Evolutionary conservation across 30 jellyfish, hydroid and myxozoan species (phyloP), one percentile per base, ranked within the genome.

Genomic region (Clytia hemisphaerica): DNA sequence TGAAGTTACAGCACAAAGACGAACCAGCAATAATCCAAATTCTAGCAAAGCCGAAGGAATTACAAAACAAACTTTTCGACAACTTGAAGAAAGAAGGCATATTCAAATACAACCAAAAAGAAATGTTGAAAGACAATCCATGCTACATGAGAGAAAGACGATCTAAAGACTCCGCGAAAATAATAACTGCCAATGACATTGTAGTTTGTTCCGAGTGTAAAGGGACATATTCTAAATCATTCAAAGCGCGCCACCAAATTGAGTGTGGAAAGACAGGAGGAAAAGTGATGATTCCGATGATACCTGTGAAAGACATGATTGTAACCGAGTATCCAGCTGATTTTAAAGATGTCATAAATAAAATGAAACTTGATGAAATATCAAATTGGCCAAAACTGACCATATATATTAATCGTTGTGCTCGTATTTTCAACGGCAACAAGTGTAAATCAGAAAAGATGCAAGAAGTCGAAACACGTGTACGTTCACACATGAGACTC

Each of bases 21-120:
- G 78, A 65, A 9, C 78, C 78, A 40, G 75, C 50, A 10, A 31
- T 51, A 14, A 31, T 51, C 30, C 16, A 51, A 24, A 31, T 0
- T 22, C 24, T 51, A 51, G 16, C 66, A 51, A 12, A 14, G 30
- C 66, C 66, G 10, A 22, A 31, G 16, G 31, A 24, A 15, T 22
- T 14, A 24, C 16, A 31, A 51, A 51, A 14, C 10, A 51, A 51
- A 51, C 31, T 31, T 14, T 51, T 51, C 24, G 66, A 51, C 24
- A 22, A 51, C 21, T 12, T 51, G 66, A 51, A 51, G 30, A 51
- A 51, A 24, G 24, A 14, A 22, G 66, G 66, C 10, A 24, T 51
- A 12, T 51, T 51, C 30, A 16, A 51, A 14, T 51, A 51, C 66
- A 51, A 51, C 66, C 66, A 51, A 51, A 51, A 51, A 0, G 66